Evolutionary conservation across 2,113 vertebrate species (phyloP).

Genomic region (Forbesichthys papilliferus): DNA sequence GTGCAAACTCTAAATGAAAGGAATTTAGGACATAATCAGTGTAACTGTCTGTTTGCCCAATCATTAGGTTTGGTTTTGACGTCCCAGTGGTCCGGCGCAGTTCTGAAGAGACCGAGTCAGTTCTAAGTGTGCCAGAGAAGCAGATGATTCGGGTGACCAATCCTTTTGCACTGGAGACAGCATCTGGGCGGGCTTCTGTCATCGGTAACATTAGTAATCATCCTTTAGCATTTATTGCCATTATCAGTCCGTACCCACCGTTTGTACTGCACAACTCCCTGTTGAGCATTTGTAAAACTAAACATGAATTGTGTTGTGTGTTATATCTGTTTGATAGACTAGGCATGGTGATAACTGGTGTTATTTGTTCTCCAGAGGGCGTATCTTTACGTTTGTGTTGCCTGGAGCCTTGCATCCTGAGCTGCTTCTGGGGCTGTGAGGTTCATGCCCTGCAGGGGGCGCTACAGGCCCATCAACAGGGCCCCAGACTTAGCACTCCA

Average conservation of each 20-base stretch:
- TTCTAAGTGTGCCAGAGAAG: conserved; percentile 80
- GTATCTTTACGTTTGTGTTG: conserved; percentile 79
- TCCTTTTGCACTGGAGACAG: conserved; percentile 86
- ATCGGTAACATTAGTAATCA: conserved; percentile 67
- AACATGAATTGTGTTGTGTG: no score
- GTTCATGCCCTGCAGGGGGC: conserved; percentile 83
- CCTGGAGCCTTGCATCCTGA: conserved; percentile 86
- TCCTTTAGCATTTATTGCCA: not conserved
- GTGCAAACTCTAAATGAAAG: no score
- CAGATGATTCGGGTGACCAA: conserved; percentile 94
- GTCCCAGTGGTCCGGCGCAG: conserved; percentile 92
- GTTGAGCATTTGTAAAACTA: not conserved
- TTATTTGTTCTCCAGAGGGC: conserved; percentile 73
- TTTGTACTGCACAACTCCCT: not conserved
- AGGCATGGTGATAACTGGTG: not conserved
- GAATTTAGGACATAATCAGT: no score
- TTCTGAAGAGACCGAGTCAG: conserved; percentile 84
- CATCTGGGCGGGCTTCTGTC: conserved; percentile 75
- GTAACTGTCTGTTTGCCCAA: not conserved
- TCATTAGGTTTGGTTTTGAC: conserved; percentile 89
- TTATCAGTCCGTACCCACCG: not conserved
- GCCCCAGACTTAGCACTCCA: conserved; percentile 77
- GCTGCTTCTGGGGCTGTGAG: conserved; percentile 92
- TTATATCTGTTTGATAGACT: no score
- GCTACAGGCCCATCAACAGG: conserved; percentile 79